Percentiles rank a stretch among this genome's conserved stretches.
Conservation (phyloP, 2,113 vertebrate genomes). For the Heterochromis multidens region DNA sequence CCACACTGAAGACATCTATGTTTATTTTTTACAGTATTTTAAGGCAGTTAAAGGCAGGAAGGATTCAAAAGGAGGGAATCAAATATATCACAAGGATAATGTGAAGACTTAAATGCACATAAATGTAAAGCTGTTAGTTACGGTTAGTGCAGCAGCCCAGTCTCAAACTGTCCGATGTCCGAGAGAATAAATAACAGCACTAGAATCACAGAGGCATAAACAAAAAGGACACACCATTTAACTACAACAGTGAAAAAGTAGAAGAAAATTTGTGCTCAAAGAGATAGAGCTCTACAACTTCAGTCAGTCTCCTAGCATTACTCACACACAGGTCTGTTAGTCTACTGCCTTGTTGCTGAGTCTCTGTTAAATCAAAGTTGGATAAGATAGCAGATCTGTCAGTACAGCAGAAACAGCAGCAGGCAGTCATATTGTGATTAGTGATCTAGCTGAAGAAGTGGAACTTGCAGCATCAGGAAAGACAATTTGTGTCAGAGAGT, state of each 20-base stretch:
- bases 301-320: neutral
- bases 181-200: neutral
- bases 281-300: neutral
- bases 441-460: neutral
- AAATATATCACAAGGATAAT: neutral
- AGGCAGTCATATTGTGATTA: neutral
- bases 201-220: neutral
- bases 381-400: neutral
- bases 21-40: neutral
- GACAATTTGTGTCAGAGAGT: neutral
- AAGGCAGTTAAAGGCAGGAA: neutral
- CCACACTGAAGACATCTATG: neutral
- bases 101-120: neutral
- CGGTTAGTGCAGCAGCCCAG: neutral
- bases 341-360: neutral
- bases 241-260: neutral
- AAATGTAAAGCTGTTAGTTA: neutral
- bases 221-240: neutral
- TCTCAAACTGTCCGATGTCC: neutral
- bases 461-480: neutral
- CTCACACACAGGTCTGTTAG: neutral
- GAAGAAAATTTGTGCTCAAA: neutral
- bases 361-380: neutral
- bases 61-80: neutral
- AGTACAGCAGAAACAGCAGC: neutral